These are phyloP conservation scores for Pristionchus exspectatus DNA, from an alignment of 2,888 invertebrate genomes.

Conservation along the genomic window DNA sequence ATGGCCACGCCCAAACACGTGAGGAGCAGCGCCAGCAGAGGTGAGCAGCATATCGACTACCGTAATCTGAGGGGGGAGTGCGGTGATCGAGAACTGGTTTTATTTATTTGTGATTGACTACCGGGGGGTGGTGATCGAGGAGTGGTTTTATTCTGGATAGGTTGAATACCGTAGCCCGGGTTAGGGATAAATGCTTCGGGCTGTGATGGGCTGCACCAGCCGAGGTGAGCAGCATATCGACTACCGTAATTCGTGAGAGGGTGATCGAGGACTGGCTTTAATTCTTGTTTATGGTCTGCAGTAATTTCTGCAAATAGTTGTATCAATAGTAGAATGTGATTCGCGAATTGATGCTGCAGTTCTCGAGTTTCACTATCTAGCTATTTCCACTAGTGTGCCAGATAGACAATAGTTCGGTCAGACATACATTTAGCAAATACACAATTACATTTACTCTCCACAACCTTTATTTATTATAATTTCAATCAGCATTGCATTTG, in stretches of 20 bases:
- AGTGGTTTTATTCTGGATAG: not conserved
- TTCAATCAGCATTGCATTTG: too few relatives aligned
- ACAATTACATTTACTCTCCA: too few relatives aligned
- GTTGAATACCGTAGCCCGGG: not conserved
- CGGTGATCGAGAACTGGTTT: not conserved
- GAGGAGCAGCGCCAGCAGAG: not conserved
- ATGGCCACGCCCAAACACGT: slow-evolving; percentile 28
- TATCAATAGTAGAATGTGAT: too few relatives aligned
- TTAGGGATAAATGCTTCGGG: not conserved
- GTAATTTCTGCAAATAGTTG: too few relatives aligned
- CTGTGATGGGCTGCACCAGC: not conserved
- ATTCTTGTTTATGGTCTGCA: too few relatives aligned
- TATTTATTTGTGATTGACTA: not conserved
- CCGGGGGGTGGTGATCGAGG: not conserved
- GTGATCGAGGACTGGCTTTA: not conserved
- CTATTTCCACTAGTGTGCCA: too few relatives aligned
- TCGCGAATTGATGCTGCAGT: too few relatives aligned
- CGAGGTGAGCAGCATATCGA: not conserved
- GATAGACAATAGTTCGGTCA: too few relatives aligned
- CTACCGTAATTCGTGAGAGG: not conserved
- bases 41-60: not conserved
- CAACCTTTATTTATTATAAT: too few relatives aligned
- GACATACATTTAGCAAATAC: too few relatives aligned
- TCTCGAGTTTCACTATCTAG: too few relatives aligned
- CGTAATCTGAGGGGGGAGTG: not conserved